Evolutionary conservation across 2,888 invertebrate genomes (phyloP).

Genomic region (Mactromeris polynyma): DNA sequence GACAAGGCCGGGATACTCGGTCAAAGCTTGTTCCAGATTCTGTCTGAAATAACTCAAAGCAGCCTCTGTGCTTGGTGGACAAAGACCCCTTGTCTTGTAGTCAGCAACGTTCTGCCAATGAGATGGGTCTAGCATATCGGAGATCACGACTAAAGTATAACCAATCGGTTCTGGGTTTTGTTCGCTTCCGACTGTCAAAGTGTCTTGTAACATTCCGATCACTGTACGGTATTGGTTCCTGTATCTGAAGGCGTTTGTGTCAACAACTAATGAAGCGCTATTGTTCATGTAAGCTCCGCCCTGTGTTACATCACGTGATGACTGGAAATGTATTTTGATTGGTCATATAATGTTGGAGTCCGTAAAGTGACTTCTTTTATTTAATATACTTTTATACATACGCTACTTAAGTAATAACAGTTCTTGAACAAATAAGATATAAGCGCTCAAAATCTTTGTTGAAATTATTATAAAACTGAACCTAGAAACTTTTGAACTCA

Average conservation of each 20-base stretch:
- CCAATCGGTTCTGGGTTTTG: constrained; percentile 66
- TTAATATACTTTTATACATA: too few relatives aligned
- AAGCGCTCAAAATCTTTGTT: too few relatives aligned
- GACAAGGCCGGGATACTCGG: constrained; percentile 56
- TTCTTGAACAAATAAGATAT: too few relatives aligned
- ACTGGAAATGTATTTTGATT: constrained; percentile 44
- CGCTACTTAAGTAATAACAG: too few relatives aligned
- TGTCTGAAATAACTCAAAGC: constrained; percentile 49
- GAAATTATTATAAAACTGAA: too few relatives aligned
- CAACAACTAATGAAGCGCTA: constrained; percentile 66
- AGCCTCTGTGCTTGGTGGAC: constrained; percentile 65
- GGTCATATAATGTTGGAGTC: neutral
- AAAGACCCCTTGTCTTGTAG: constrained; percentile 60
- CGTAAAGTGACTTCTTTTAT: too few relatives aligned
- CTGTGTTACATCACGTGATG: constrained; percentile 63
- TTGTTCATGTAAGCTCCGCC: constrained; percentile 65
- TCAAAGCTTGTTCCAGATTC: constrained; percentile 62
- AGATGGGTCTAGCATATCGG: constrained; percentile 59
- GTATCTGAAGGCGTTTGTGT: constrained; percentile 61
- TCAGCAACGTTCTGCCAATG: constrained; percentile 67
- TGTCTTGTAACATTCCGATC: constrained; percentile 58
- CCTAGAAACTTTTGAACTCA: too few relatives aligned
- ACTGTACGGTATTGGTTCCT: constrained; percentile 59
- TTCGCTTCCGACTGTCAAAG: constrained; percentile 58
- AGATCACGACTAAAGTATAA: constrained; percentile 44